Evolutionary conservation across 2,797 vertebrate species (phyloP).

Genomic region (Mastacembelus armatus): DNA sequence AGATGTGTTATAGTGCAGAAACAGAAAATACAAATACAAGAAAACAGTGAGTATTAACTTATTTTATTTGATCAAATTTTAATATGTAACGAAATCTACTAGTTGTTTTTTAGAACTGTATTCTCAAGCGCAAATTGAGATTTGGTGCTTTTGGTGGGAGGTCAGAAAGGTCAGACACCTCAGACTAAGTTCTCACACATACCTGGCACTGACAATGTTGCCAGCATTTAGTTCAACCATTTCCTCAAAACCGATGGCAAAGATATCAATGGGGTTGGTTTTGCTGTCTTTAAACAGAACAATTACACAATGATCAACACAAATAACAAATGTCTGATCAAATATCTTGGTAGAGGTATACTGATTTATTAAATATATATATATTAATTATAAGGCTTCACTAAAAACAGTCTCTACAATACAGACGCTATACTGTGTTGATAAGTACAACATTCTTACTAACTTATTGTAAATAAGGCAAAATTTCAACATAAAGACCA

Average conservation of each 20-base stretch:
- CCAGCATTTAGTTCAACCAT: slow-evolving; percentile 99
- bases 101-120: too few species aligned
- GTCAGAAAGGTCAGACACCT: slow-evolving; percentile 5
- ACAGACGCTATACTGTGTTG: too few species aligned
- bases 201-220: slow-evolving; percentile 99
- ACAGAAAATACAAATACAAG: neutral
- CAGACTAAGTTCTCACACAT: slow-evolving; percentile 26
- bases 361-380: neutral
- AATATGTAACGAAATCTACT: neutral
- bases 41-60: neutral
- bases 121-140: too few species aligned
- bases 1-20: neutral
- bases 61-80: neutral
- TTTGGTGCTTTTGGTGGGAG: too few species aligned
- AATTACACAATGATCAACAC: neutral
- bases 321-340: neutral
- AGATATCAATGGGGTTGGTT: slow-evolving; percentile 93
- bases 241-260: slow-evolving; percentile 99
- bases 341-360: neutral
- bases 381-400: too few species aligned
- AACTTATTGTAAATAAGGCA: too few species aligned
- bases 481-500: too few species aligned
- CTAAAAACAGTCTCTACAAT: too few species aligned
- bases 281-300: slow-evolving; percentile 85
- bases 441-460: too few species aligned